Evolutionary conservation across 2,113 vertebrate species (phyloP).

Genomic region (Rhineura floridana): DNA sequence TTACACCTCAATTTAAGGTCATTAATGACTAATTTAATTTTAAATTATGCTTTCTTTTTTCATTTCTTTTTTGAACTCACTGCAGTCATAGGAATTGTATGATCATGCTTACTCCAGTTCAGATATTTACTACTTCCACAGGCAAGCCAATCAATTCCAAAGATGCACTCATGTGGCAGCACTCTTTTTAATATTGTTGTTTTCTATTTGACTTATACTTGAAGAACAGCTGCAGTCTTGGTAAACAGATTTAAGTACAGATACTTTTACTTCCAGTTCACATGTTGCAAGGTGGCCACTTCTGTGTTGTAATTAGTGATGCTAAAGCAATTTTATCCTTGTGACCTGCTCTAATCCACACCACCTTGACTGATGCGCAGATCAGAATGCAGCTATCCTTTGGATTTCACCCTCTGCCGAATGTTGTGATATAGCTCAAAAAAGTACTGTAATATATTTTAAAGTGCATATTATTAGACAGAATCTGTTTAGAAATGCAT

Average conservation of each 20-base stretch:
- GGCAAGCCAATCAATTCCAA: not conserved
- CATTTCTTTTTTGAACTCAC: not conserved
- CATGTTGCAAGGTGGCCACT: not conserved
- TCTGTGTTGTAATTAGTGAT: not conserved
- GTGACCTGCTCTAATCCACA: too few species aligned
- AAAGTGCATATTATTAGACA: too few species aligned
- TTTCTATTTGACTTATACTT: not conserved
- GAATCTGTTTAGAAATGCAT: too few species aligned
- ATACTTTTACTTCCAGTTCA: not conserved
- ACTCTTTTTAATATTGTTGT: not conserved
- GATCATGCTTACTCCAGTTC: not conserved
- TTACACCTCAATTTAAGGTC: not conserved
- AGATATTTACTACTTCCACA: not conserved
- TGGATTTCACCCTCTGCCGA: too few species aligned
- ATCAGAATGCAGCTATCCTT: too few species aligned
- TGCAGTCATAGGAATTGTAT: not conserved
- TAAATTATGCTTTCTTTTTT: not conserved
- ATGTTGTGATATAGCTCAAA: too few species aligned
- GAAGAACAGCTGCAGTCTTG: not conserved
- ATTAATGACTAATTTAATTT: not conserved
- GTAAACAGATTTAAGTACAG: not conserved
- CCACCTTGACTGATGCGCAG: too few species aligned
- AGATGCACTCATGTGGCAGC: not conserved
- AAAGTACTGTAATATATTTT: too few species aligned
- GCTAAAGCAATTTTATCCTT: too few species aligned